Conservation (phyloP, 2,888 invertebrate species). For the Teleiodes luculella region DNA sequence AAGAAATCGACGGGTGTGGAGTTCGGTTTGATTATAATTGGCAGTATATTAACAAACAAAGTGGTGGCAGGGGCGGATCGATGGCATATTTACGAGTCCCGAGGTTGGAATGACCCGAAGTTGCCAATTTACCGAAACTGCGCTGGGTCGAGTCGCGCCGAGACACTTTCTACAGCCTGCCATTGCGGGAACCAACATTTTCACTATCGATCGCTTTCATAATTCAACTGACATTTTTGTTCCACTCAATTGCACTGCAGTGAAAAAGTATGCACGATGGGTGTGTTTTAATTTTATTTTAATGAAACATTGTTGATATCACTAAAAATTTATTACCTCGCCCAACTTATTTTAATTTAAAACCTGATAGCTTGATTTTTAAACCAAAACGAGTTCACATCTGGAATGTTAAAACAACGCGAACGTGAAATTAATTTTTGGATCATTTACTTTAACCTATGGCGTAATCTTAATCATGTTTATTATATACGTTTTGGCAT, state of each 20-base stretch:
- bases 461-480: neutral
- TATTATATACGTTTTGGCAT: neutral
- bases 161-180: constrained; percentile 68
- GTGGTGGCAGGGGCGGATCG: constrained; percentile 66
- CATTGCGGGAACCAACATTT: constrained; percentile 62
- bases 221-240: constrained; percentile 75
- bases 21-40: constrained; percentile 67
- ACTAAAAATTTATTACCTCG: constrained; percentile 3
- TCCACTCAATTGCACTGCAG: constrained; percentile 58
- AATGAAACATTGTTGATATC: constrained; percentile 12
- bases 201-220: constrained; percentile 75
- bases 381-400: neutral
- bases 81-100: constrained; percentile 71
- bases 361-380: neutral
- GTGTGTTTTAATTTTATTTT: constrained; percentile 14
- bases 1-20: constrained; percentile 66
- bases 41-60: constrained; percentile 73
- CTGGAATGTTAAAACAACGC: neutral
- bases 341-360: constrained; percentile 4
- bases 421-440: neutral
- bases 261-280: constrained; percentile 15
- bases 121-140: constrained; percentile 72
- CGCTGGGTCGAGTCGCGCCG: constrained; percentile 37
- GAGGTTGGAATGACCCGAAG: constrained; percentile 60
- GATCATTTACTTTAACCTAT: neutral